Percentiles rank a stretch among this genome's conserved stretches.
These are phyloP conservation scores for Oryzias dopingdopingensis DNA, from an alignment of 2,797 vertebrate species.

Conservation along the genomic window DNA sequence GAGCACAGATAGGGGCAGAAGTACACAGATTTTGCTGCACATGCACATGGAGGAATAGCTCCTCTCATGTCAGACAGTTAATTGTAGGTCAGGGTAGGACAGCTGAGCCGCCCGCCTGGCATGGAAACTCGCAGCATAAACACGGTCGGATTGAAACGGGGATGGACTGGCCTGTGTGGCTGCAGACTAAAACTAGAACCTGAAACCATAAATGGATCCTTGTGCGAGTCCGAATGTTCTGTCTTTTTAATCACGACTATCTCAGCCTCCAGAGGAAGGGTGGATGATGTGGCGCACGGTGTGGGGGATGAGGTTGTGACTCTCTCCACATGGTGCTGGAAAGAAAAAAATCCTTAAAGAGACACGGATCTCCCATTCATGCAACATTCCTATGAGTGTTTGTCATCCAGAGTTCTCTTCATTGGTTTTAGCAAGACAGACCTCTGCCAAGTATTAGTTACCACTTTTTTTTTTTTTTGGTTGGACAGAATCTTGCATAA, in stretches of 20 bases:
- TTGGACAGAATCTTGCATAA: constrained; percentile 30
- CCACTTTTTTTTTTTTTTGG: constrained; percentile 46
- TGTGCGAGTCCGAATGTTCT: constrained; percentile 1
- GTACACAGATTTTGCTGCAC: constrained; percentile 47
- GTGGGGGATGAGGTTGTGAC: constrained; percentile 42
- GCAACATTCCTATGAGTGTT: constrained; percentile 57
- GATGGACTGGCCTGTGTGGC: constrained; percentile 30
- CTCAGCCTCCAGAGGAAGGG: constrained; percentile 32
- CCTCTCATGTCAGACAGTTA: constrained; percentile 53
- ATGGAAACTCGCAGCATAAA: constrained; percentile 44
- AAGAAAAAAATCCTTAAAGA: constrained; percentile 39
- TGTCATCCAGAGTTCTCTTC: constrained; percentile 57
- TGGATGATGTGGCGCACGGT: constrained; percentile 64
- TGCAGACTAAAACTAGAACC: constrained; percentile 27
- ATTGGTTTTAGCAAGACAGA: constrained; percentile 54
- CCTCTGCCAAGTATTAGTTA: constrained; percentile 43
- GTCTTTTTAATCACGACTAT: constrained; percentile 19
- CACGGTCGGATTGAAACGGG: constrained; percentile 23
- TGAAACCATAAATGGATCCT: constrained; percentile 27
- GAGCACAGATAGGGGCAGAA: constrained; percentile 19
- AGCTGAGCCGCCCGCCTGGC: constrained; percentile 35
- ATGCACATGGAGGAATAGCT: constrained; percentile 29
- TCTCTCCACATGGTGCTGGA: constrained; percentile 49
- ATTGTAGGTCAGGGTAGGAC: constrained; percentile 45
- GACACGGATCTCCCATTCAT: constrained; percentile 56